Conservation (phyloP, 2,888 invertebrate species). For the Lepidocyrtoides sp. region DNA sequence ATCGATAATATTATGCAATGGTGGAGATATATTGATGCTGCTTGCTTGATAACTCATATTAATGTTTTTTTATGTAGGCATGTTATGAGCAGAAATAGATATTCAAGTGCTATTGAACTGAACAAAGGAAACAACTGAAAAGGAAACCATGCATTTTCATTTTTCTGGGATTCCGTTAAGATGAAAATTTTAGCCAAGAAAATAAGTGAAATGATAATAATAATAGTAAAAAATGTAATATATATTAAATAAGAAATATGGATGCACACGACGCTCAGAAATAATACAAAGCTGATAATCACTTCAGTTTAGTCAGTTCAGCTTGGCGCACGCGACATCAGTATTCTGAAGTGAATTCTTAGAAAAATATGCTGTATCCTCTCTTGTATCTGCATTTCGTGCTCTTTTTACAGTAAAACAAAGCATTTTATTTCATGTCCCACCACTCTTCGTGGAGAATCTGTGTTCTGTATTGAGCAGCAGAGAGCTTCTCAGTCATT, state of each 20-base stretch:
- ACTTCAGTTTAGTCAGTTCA: not conserved
- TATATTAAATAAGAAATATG: too few species aligned
- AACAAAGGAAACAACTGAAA: not conserved
- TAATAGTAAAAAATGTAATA: not conserved
- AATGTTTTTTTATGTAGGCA: not conserved
- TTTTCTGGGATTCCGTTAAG: not conserved
- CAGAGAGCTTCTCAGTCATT: too few species aligned
- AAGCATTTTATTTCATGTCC: too few species aligned
- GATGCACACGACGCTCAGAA: not conserved
- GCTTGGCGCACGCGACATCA: conserved; percentile 13
- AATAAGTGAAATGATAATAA: not conserved
- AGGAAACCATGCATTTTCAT: not conserved
- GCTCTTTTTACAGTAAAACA: too few species aligned
- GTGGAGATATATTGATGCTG: not conserved
- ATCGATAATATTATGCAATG: conserved; percentile 44
- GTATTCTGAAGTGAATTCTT: not conserved
- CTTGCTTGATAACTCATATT: conserved; percentile 9
- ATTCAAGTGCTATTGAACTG: not conserved
- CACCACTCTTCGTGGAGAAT: too few species aligned
- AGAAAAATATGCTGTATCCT: too few species aligned
- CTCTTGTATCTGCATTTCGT: too few species aligned
- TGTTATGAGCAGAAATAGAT: conserved; percentile 25
- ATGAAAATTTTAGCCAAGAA: not conserved
- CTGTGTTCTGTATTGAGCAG: not conserved
- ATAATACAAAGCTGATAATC: too few species aligned